Conservation (phyloP, 2,888 invertebrate species). For the Ephialtes manifestator region DNA sequence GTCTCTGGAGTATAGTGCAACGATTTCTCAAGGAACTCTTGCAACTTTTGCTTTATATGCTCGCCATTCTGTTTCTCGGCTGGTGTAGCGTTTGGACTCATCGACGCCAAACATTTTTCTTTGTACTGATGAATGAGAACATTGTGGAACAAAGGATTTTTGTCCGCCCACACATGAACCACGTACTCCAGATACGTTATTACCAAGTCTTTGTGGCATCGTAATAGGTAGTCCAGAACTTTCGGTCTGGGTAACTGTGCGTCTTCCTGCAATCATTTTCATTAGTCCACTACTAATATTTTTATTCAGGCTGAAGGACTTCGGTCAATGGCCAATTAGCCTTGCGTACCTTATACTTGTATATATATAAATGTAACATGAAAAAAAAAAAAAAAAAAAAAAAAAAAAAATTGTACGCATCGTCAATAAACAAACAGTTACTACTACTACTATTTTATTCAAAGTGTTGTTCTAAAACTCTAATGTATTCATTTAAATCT, state of each 20-base stretch:
- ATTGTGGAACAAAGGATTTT: slow-evolving; percentile 95
- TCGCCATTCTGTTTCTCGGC: slow-evolving; percentile 87
- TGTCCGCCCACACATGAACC: slow-evolving; percentile 95
- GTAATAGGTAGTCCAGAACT: slow-evolving; percentile 95
- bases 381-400: too few relatives aligned
- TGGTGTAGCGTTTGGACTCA: slow-evolving; percentile 82
- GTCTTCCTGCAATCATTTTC: slow-evolving; percentile 89
- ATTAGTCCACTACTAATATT: neutral
- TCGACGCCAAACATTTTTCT: slow-evolving; percentile 88
- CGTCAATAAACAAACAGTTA: too few relatives aligned
- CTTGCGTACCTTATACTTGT: too few relatives aligned
- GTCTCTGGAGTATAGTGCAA: slow-evolving; percentile 94
- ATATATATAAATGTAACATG: too few relatives aligned
- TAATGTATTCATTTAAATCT: too few relatives aligned
- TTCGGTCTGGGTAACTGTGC: slow-evolving; percentile 95
- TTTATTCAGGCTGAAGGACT: too few relatives aligned
- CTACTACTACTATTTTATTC: too few relatives aligned
- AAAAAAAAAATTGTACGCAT: too few relatives aligned
- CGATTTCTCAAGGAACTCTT: slow-evolving; percentile 94
- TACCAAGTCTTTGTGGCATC: slow-evolving; percentile 92
- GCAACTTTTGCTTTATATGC: slow-evolving; percentile 89
- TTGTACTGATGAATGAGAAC: slow-evolving; percentile 95
- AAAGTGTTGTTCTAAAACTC: too few relatives aligned
- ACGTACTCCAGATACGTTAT: slow-evolving; percentile 98
- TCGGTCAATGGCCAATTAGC: too few relatives aligned